Conservation (phyloP, 2,888 invertebrate genomes). For the Notodonta dromedarius region DNA sequence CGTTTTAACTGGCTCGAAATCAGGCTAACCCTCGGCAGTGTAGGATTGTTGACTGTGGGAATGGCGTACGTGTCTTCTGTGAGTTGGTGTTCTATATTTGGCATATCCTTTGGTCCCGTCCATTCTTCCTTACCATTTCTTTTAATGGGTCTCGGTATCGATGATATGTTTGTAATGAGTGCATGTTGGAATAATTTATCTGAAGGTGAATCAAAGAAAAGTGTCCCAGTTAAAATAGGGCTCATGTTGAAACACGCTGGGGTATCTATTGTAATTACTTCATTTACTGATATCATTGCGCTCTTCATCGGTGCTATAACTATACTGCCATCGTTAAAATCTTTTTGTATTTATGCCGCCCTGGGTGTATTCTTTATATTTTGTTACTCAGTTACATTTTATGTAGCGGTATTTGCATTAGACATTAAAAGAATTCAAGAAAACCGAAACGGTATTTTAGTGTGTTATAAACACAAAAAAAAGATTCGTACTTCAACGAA, state of each 20-base stretch:
- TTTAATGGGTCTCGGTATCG: slow-evolving; percentile 91
- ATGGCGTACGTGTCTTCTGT: slow-evolving; percentile 89
- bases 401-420: slow-evolving; percentile 89
- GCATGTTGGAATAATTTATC: slow-evolving; percentile 89
- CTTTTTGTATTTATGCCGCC: slow-evolving; percentile 93
- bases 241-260: slow-evolving; percentile 91
- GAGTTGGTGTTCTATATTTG: slow-evolving; percentile 88
- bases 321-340: slow-evolving; percentile 91
- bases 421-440: slow-evolving; percentile 87
- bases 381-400: slow-evolving; percentile 91
- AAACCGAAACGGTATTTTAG: slow-evolving; percentile 86
- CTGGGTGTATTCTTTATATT: slow-evolving; percentile 90
- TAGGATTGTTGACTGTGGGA: slow-evolving; percentile 89
- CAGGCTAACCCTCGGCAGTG: slow-evolving; percentile 86
- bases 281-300: slow-evolving; percentile 92
- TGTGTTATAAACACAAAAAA: slow-evolving; percentile 86
- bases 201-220: slow-evolving; percentile 75
- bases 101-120: slow-evolving; percentile 91
- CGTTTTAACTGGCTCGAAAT: slow-evolving; percentile 90
- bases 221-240: slow-evolving; percentile 87
- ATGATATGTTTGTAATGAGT: slow-evolving; percentile 94
- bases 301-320: slow-evolving; percentile 92
- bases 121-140: slow-evolving; percentile 93
- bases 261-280: slow-evolving; percentile 92
- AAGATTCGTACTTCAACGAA: slow-evolving; percentile 80